These are phyloP conservation scores for Brachionus koreanus DNA, from an alignment of 1,140 invertebrate genomes.

Conservation along the genomic window DNA sequence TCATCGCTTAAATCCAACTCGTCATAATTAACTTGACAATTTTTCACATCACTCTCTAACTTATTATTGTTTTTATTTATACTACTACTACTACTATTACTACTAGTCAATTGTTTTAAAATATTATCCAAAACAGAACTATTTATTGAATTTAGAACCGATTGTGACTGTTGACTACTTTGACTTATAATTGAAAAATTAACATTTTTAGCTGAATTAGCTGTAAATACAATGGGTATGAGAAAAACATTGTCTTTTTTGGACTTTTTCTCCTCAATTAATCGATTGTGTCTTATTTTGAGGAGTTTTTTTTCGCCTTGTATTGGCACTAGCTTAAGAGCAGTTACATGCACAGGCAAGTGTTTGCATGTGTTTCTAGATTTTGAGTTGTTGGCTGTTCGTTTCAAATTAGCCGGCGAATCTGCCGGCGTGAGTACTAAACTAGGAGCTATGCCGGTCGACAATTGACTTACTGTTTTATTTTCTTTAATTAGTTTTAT, in stretches of 20 bases:
- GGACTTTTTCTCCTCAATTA: not conserved
- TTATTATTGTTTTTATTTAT: not conserved
- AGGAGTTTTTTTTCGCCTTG: slow-evolving; percentile 38
- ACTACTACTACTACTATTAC: too few relatives aligned
- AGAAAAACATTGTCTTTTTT: not conserved
- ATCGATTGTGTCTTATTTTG: not conserved
- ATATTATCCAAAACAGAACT: not conserved
- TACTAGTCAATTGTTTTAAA: not conserved
- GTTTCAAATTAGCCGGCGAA: not conserved
- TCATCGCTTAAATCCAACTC: slow-evolving; percentile 12
- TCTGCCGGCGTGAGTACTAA: slow-evolving; percentile 25
- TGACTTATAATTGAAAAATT: slow-evolving; percentile 22
- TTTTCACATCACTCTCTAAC: not conserved
- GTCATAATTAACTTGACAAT: not conserved
- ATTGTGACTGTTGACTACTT: slow-evolving; percentile 4
- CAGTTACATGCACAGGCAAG: not conserved
- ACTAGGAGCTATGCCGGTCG: not conserved
- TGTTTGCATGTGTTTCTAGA: not conserved
- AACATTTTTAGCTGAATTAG: not conserved
- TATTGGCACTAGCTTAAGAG: slow-evolving; percentile 6
- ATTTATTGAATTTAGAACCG: not conserved
- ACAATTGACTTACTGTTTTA: not conserved
- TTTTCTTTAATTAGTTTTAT: not conserved
- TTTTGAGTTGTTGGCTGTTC: not conserved
- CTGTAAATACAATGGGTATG: not conserved